These are phyloP conservation scores for Antennarius striatus DNA, from an alignment of 2,113 vertebrate genomes.

Conservation along the genomic window DNA sequence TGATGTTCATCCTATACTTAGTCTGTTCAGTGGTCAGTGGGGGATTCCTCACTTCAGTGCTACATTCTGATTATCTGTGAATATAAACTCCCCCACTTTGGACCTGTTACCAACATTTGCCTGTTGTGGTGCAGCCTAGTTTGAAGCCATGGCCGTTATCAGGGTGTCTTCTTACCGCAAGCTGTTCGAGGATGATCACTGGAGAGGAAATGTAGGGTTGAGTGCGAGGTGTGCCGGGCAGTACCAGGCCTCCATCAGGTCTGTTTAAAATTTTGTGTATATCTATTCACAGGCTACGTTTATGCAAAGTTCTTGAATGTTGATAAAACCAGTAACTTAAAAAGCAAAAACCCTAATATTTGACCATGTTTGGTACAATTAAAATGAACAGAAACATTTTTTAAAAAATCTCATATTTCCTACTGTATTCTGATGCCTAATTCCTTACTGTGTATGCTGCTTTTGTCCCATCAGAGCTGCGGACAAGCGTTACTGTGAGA, in stretches of 20 bases:
- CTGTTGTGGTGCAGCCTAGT: conserved; percentile 6
- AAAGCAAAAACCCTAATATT: too few relatives aligned
- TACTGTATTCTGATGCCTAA: too few relatives aligned
- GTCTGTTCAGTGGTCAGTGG: conserved; percentile 42
- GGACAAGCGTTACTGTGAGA: conserved; percentile 44
- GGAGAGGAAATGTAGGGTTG: conserved; percentile 44
- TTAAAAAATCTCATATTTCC: too few relatives aligned
- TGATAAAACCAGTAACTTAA: too few relatives aligned
- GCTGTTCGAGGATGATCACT: conserved; percentile 69
- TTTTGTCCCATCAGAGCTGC: conserved; percentile 46
- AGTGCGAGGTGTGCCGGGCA: conserved; percentile 52
- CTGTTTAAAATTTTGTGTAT: conserved; percentile 34
- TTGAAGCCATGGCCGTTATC: conserved; percentile 68
- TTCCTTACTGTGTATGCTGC: not conserved
- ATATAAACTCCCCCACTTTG: conserved; percentile 61
- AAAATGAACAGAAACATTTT: too few relatives aligned
- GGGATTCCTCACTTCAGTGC: conserved; percentile 59
- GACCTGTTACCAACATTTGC: conserved; percentile 20
- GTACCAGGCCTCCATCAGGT: conserved; percentile 65
- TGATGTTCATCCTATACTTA: conserved; percentile 70
- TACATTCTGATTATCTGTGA: conserved; percentile 61
- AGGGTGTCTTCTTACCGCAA: conserved; percentile 80
- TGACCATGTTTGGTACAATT: too few relatives aligned
- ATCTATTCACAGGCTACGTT: too few relatives aligned
- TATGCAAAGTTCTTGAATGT: too few relatives aligned